A percentile compares a stretch with the other conserved stretches of the same genome.
Evolutionary conservation across 2,113 vertebrate species (phyloP).

Genomic region (Tichodroma muraria): DNA sequence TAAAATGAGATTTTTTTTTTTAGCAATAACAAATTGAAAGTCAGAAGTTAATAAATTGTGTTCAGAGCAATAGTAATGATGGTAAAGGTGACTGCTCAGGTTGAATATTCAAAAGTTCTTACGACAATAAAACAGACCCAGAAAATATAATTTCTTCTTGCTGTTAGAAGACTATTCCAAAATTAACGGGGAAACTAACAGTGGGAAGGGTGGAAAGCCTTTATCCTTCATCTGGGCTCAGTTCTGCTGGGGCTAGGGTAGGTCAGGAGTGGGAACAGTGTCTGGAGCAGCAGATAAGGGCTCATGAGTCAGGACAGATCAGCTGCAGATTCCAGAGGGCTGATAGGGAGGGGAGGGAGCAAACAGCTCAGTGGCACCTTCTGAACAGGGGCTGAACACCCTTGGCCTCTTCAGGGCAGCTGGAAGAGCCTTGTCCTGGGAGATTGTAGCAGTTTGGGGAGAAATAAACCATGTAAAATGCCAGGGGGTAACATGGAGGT

Average conservation of each 20-base stretch:
- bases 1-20: neutral
- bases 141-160: neutral
- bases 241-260: neutral
- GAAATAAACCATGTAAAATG: neutral
- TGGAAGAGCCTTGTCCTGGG: neutral
- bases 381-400: fast-evolving
- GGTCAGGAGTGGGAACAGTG: neutral
- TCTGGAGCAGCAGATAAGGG: neutral
- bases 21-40: neutral
- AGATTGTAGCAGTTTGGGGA: neutral
- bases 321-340: neutral
- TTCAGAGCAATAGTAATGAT: neutral
- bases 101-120: neutral
- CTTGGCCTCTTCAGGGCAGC: neutral
- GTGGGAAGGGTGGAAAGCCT: neutral
- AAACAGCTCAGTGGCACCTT: neutral
- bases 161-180: neutral
- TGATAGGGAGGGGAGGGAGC: neutral
- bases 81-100: neutral
- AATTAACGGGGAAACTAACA: neutral
- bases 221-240: neutral
- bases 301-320: neutral
- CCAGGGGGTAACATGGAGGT: neutral
- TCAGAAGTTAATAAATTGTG: neutral
- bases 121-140: neutral